Percentiles rank a stretch among this genome's conserved stretches.
Conservation (phyloP, 2,797 vertebrate species). For the Myoxocephalus aenaeus region DNA sequence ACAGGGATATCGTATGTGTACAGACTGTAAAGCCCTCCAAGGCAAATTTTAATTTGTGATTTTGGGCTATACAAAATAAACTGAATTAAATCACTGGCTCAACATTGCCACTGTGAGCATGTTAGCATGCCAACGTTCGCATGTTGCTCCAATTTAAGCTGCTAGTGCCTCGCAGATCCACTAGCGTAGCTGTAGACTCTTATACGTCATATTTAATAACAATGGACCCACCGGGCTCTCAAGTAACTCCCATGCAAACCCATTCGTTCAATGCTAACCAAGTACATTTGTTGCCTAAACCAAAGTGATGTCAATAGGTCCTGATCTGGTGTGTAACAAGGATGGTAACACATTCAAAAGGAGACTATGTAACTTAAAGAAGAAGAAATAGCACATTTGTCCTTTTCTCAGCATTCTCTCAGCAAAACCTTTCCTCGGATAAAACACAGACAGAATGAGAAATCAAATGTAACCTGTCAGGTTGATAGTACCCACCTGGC, state of each 20-base stretch:
- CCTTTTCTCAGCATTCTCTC: neutral
- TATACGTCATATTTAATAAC: too few species aligned
- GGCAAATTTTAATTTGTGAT: too few species aligned
- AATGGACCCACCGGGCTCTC: neutral
- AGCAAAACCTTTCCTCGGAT: neutral
- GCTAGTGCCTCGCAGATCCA: neutral
- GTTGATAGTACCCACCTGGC: conserved; percentile 13
- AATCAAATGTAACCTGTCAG: neutral
- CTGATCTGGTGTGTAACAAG: too few species aligned
- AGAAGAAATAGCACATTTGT: neutral
- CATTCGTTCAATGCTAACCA: too few species aligned
- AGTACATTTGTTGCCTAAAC: too few species aligned
- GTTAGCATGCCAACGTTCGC: neutral
- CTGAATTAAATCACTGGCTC: neutral
- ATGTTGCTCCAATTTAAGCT: neutral
- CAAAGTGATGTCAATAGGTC: too few species aligned
- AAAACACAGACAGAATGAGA: neutral
- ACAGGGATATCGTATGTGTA: too few species aligned
- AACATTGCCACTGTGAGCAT: neutral
- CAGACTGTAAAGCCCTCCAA: too few species aligned
- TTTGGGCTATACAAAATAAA: too few species aligned
- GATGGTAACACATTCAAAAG: neutral
- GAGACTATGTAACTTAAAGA: neutral
- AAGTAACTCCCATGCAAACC: too few species aligned
- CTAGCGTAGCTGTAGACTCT: neutral